Evolutionary conservation across 2,797 vertebrate genomes (phyloP), one percentile per base, ranked within the genome.

Genomic region (Cephalopachus bancanus): DNA sequence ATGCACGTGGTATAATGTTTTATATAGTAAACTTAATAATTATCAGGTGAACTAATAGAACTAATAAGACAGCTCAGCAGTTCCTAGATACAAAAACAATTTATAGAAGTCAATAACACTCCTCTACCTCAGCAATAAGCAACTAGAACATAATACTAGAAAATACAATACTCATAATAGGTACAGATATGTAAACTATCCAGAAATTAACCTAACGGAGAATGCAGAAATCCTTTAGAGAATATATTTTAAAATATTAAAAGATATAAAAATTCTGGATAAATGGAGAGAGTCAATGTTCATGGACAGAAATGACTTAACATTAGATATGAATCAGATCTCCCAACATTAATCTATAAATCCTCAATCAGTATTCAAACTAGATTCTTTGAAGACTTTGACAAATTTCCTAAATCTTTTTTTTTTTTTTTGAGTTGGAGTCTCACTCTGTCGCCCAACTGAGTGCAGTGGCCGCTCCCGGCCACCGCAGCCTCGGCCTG

Each of bases 1-100:
- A 16, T 55, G 17, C 5, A 57, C 12, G n/a, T 57, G 51, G 1
- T 60, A n/a, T 80, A 24, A 24, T 67, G 59, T 76, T 72, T 89
- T 88, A 44, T 55, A 22, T 30, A 57, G 24, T 76, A 90, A 87
- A 59, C 57, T 55, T 88, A 51, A 62, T 76, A 76, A 91, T 75
- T 62, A 55, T 90, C 49, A 53, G n/a, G 33, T 79, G 65, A 80
- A 85, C 10, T 76, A 62, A 90, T 83, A 71, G 28, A 90, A 86
- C 17, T 92, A 60, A 11, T 51, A 71, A 55, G 53, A 71, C 53
- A 75, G 26, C 11, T 89, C 69, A 75, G 2, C 9, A 19, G 69
- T 71, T 69, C 7, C 37, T 69, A 87, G 28, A 79, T 51, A 62
- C 0, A 71, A 76, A 17, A 86, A 51, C 6, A 71, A 49, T 64